Evolutionary conservation across 2,888 invertebrate genomes (phyloP), one percentile per base, ranked within the genome.

Genomic region (Torymus texanus): DNA sequence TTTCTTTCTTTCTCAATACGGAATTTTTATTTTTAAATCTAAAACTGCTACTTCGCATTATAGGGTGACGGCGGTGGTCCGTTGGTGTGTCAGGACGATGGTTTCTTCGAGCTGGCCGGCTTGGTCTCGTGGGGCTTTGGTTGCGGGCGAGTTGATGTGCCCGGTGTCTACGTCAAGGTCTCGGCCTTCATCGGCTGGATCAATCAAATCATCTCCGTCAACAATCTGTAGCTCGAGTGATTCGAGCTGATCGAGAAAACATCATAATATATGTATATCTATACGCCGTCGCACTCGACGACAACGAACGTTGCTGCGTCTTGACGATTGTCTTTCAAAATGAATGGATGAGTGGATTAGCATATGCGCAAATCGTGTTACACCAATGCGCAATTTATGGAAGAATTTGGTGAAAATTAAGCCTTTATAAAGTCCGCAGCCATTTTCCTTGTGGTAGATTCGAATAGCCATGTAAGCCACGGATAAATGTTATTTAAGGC

Each of bases 111-210:
- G 90, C 92, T 98, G 83, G 97, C 96, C 62, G 98, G 98, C 0
- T 92, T 98, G 13, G 98, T 98, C 0, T 97, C 97, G 1, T 98
- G 98, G 97, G 98, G 97, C 85, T 97, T 97, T 89, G 97, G 97
- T 83, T 97, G 97, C 90, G 97, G 97, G n/a, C 92, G 97, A 62
- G 93, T 94, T 81, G 96, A 97, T 91, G 98, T 97, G 75, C 98
- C 98, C 51, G 98, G 97, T n/a, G 98, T 98, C 81, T 98, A 98
- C 90, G 97, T 98, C 50, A 97, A 97, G 92, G 97, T 98, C 12
- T 97, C 97, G 3, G 94, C 97, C 62, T 98, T 97, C 91, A 97
- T 97, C 86, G 97, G 97, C 83, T 98, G 98, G 98, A 98, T 98
- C 89, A 97, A 97, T 92, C 97, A 97, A 92, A 97, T 97, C 85